Evolutionary conservation across 2,888 invertebrate species (phyloP).

Genomic region (Lobophora halterata): DNA sequence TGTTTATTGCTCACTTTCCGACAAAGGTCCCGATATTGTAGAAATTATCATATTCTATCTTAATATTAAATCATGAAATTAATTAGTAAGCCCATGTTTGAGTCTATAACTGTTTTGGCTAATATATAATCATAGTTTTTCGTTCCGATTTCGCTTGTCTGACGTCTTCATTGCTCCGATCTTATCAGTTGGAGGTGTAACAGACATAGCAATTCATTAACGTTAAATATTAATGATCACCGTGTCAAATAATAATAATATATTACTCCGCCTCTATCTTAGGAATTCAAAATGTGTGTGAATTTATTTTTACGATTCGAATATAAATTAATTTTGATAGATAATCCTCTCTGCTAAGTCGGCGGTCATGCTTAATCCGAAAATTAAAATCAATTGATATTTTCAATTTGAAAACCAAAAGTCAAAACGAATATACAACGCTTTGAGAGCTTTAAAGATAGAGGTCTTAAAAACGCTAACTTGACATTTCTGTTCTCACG

Average conservation of each 20-base stretch:
- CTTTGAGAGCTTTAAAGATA: too few species aligned
- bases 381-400: too few species aligned
- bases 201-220: slow-evolving; percentile 35
- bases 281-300: slow-evolving; percentile 31
- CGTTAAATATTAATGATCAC: slow-evolving; percentile 33
- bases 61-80: slow-evolving; percentile 14
- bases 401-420: too few species aligned
- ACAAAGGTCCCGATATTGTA: slow-evolving; percentile 5
- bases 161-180: slow-evolving; percentile 31
- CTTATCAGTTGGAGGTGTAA: slow-evolving; percentile 34
- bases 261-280: slow-evolving; percentile 28
- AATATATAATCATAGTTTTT: slow-evolving; percentile 26
- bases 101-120: slow-evolving; percentile 27
- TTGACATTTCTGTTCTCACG: too few species aligned
- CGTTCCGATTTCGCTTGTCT: slow-evolving; percentile 30
- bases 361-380: slow-evolving; percentile 25
- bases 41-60: slow-evolving; percentile 8
- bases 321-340: slow-evolving; percentile 49
- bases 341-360: slow-evolving; percentile 31
- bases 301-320: slow-evolving; percentile 41
- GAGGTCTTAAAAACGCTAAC: too few species aligned
- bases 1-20: slow-evolving; percentile 8
- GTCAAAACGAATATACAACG: too few species aligned
- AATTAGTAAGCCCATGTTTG: slow-evolving; percentile 15
- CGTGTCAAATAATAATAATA: slow-evolving; percentile 31